Evolutionary conservation across 2,797 vertebrate genomes (phyloP), one percentile per base, ranked within the genome.

Genomic region (Caiman crocodilus): DNA sequence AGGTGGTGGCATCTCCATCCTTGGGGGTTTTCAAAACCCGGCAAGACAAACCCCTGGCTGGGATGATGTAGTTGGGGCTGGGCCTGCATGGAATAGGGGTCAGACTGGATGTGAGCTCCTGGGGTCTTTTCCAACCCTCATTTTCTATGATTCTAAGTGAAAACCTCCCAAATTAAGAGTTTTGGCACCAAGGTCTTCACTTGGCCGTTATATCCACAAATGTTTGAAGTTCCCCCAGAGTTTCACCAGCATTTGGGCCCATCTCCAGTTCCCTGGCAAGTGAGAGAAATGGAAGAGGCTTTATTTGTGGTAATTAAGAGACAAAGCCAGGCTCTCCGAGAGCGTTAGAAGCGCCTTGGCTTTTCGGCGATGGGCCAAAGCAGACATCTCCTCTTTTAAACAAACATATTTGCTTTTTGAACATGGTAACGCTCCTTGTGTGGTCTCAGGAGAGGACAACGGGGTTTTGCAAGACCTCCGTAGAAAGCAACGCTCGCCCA

Each of bases 361-460:
- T 59, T 89, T 79, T 67, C 92, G 91, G 87, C 14, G 0, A 16
- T 21, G 20, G 60, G 55, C 88, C 86, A 88, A 87, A 86, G 81
- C 35, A 95, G 91, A 84, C 55, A 90, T 74, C 94, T 20, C 50
- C 50, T 73, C 69, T 73, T 11, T 14, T n/a, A 73, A 71, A 1
- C 50, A 83, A 89, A 93, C 84, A 25, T 91, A 77, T 83, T 88
- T 96, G 90, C 28, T 94, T 88, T 94, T 81, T 89, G 84, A 77
- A 64, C 88, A 89, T 84, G 88, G 64, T 26, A 77, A 42, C 58
- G 90, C 94, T 92, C 35, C 71, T 57, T 92, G 94, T 88, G 96
- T 94, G 96, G 93, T 96, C 96, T 93, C 21, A 73, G 87, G 79
- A 92, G 61, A 79, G 63, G 61, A 94, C 35, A 87, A n/a, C 71